Conservation (phyloP, 2,113 vertebrate species). For the Eupsittula cactorum region DNA sequence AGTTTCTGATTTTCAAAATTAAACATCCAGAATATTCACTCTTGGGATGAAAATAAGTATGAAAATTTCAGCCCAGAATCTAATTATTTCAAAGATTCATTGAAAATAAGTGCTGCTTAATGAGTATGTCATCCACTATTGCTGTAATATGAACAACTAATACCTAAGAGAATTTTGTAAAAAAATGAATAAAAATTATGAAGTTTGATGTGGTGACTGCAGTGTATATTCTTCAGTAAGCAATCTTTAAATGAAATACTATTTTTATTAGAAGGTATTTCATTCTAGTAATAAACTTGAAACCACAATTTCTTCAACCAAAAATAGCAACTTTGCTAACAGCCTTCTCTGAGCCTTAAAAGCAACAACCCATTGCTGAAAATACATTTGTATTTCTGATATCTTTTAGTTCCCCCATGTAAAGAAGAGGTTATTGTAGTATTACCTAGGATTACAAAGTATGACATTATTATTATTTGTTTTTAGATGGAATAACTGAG, state of each 20-base stretch:
- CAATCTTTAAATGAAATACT: neutral
- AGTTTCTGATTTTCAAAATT: no score
- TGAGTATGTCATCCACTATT: neutral
- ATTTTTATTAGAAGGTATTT: neutral
- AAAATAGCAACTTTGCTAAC: neutral
- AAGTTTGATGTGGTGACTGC: neutral
- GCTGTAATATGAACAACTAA: neutral
- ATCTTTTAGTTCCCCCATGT: neutral
- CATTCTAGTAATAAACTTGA: conserved; percentile 11
- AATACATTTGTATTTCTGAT: conserved; percentile 21
- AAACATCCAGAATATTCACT: neutral
- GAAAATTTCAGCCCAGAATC: neutral
- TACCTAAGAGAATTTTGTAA: neutral
- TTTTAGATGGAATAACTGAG: conserved; percentile 15
- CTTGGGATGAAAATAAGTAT: neutral
- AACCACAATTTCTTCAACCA: neutral
- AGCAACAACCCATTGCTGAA: neutral
- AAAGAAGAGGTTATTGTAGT: conserved; percentile 5
- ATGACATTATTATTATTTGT: neutral
- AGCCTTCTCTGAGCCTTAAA: neutral
- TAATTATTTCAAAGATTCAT: neutral
- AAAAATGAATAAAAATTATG: neutral
- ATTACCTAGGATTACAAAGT: neutral
- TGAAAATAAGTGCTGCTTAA: neutral
- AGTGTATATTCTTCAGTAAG: neutral